Evolutionary conservation across 2,888 invertebrate species (phyloP), one percentile per base, ranked within the genome.

Genomic region (Nyleta sp.): DNA sequence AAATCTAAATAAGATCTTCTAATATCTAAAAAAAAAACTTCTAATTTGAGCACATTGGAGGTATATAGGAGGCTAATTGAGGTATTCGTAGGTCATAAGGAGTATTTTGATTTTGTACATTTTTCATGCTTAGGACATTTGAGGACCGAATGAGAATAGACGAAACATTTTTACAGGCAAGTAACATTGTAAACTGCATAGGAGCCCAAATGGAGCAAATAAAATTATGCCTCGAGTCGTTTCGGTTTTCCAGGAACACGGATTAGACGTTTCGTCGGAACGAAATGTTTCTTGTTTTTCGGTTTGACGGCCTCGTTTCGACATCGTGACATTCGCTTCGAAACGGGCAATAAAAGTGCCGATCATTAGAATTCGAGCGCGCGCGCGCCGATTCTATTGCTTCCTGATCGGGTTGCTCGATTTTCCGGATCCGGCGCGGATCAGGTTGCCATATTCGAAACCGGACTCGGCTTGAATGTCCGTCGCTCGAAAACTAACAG

Each of bases 381-480:
- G 52, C 24, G n/a, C 42, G 17, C 22, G 22, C 40, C 18, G 15
- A 22, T 40, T 40, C 35, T 35, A 52, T 35, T 10, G 38, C 55
- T 73, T 73, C 73, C 73, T 44, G 59, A 52, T 44, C 18, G 33
- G 33, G 13, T 50, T 11, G 55, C 48, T 52, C n/a, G 55, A 52
- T 53, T 74, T 74, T 60, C 68, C 74, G 60, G 74, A 74, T 53
- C 46, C 28, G 38, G 20, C 17, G 18, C 13, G 13, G 40, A 62
- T 60, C 67, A 44, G 48, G 68, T 55, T 68, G 53, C 67, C 67
- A 40, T 68, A 68, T 62, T 62, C 53, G 60, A 46, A 68, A 53
- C 40, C 33, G 13, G 40, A 50, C 48, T 42, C 17, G 44, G n/a
- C 38, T 60, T 22, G 11, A 52, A 46, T 48, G 17, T 6, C 11